Evolutionary conservation across 2,797 vertebrate species (phyloP).

Genomic region (Pangasius krempfi): DNA sequence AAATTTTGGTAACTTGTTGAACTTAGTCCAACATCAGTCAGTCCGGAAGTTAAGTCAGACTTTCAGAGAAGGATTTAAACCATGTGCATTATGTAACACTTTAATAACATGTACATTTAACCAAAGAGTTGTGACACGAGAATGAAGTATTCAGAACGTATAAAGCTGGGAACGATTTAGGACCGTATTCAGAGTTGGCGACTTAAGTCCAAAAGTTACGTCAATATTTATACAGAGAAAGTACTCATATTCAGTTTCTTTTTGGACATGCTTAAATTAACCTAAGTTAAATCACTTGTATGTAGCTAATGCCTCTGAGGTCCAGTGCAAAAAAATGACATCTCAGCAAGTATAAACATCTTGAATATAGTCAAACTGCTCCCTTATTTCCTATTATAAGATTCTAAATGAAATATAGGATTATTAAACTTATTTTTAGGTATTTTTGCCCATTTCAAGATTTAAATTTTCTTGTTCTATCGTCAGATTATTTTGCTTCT

Average conservation of each 20-base stretch:
- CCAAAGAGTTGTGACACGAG: no score
- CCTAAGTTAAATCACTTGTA: not conserved
- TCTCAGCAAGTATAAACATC: not conserved
- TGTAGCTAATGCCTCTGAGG: not conserved
- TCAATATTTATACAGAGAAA: not conserved
- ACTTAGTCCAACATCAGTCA: not conserved
- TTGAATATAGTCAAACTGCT: not conserved
- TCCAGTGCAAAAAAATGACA: not conserved
- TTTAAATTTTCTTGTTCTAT: not conserved
- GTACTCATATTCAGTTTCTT: not conserved
- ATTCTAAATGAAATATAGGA: not conserved
- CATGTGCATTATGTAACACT: not conserved
- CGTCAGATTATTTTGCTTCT: not conserved
- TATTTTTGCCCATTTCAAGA: not conserved
- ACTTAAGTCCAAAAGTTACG: not conserved
- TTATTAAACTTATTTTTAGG: not conserved
- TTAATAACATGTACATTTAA: not conserved
- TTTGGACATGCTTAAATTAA: not conserved
- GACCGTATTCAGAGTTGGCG: not conserved
- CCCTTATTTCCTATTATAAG: not conserved
- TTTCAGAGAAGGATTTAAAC: not conserved
- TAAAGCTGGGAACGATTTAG: not conserved
- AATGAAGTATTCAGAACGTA: not conserved
- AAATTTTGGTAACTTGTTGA: not conserved
- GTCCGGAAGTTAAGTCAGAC: not conserved